A percentile compares a stretch with the other conserved stretches of the same genome.
These are phyloP conservation scores for Tympanoctomys barrerae DNA, from an alignment of 2,797 vertebrate genomes.

Conservation along the genomic window DNA sequence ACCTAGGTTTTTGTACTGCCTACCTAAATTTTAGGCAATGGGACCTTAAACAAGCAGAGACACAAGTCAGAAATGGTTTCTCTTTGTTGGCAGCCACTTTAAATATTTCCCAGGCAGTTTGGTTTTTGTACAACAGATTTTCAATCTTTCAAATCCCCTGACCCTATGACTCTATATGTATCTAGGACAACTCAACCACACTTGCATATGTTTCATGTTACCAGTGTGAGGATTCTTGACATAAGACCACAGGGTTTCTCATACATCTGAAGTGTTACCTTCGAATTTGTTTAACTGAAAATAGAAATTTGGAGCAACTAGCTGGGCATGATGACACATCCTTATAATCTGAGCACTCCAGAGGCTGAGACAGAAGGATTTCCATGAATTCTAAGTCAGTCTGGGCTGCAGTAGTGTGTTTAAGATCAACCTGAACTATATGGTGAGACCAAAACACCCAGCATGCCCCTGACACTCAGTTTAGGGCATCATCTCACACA, in stretches of 20 bases:
- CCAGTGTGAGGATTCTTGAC: not conserved
- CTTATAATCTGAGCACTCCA: not conserved
- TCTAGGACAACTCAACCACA: not conserved
- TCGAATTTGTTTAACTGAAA: not conserved
- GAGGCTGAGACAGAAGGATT: not conserved
- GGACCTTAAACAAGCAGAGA: slow-evolving; percentile 25
- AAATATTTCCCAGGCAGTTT: not conserved
- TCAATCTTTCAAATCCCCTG: slow-evolving; percentile 48
- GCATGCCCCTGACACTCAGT: not conserved
- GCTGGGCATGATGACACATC: not conserved
- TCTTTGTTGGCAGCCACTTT: not conserved
- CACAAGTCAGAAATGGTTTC: not conserved
- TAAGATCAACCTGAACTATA: not conserved
- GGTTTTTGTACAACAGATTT: slow-evolving; percentile 28
- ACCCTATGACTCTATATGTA: not conserved
- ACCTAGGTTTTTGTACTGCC: not conserved
- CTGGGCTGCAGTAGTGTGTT: not conserved
- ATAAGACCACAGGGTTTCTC: not conserved
- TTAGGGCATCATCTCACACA: not conserved
- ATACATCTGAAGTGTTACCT: not conserved
- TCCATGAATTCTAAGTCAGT: not conserved
- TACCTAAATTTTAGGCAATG: slow-evolving; percentile 4
- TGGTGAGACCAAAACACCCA: not conserved
- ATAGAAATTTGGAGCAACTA: slow-evolving; percentile 7
- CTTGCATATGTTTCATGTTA: not conserved